Base-by-base conservation (phyloP, 1,140 invertebrate genomes). In the Drosophila sproati region DNA sequence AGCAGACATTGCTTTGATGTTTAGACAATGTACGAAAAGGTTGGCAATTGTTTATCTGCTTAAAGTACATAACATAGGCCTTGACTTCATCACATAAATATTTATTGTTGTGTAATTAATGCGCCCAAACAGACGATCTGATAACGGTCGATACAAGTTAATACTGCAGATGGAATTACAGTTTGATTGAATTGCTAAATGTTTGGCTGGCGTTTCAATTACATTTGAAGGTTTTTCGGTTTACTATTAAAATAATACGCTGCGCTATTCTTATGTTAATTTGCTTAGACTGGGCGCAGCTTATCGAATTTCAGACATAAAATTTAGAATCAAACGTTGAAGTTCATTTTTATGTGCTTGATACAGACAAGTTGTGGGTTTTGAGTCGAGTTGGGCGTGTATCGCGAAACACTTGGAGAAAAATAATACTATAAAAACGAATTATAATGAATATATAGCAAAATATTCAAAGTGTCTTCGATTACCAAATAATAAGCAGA, bases 181-280 rank as follows among this genome's bases (percentile, higher is more conserved):
- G 48, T 48, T 73, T 48, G 61, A 45, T 77, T 71, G 67, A 71
- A 62, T 59, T 34, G 66, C 67, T 37, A 35, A 71, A 72, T 72
- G 62, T 57, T 67, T 52, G 12, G 31, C 29, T 43, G 48, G 54
- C 66, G 60, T 73, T 79, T 81, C 59, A 77, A 80, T 85, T 68
- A 72, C 60, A 47, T 59, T 62, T 61, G 70, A 82, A 82, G 80
- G 72, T 41, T 56, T 56, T 61, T 67, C 37, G 10, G 12, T 60
- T 50, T 29, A 51, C 35, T 28, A 55, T 54, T 57, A 34, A 51
- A 67, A 57, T 47, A 63, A 57, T 59, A 35, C 12, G 20, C 34
- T 61, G 12, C 2, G 47, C 35, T 73, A 73, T 87, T 87, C 68
- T 61, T 48, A 82, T 88, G 83, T 71, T 74, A 82, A 87, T 78